Evolutionary conservation across 1,140 invertebrate genomes (phyloP).

Genomic region (Nylanderia fulva): DNA sequence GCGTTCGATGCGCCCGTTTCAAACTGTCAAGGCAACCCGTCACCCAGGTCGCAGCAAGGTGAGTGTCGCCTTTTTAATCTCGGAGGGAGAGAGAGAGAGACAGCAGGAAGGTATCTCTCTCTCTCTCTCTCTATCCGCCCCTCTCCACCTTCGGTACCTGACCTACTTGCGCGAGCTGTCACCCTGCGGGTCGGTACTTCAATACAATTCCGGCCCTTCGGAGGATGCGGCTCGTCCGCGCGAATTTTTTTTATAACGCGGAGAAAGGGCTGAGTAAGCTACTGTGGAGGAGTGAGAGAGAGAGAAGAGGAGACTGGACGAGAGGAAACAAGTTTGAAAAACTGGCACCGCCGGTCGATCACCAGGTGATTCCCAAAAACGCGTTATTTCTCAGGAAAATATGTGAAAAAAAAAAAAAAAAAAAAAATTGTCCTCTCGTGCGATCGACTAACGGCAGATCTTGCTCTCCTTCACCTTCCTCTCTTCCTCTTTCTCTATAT

Average conservation of each 20-base stretch:
- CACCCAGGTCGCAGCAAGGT: conserved; percentile 72
- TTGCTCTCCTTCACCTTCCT: conserved; percentile 58
- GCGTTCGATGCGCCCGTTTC: conserved; percentile 78
- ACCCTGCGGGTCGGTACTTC: conserved; percentile 65
- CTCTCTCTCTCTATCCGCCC: conserved; percentile 1
- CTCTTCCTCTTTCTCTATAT: not conserved
- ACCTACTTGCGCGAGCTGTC: conserved; percentile 76
- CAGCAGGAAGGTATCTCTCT: no score
- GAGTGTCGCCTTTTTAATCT: no score
- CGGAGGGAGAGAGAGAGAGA: no score
- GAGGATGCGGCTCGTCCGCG: not conserved
- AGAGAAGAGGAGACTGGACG: no score
- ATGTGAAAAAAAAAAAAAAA: no score
- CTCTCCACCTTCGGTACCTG: conserved; percentile 40
- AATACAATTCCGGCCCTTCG: conserved; percentile 38
- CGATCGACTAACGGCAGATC: conserved; percentile 73
- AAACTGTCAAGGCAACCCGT: conserved; percentile 80
- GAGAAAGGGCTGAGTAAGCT: not conserved
- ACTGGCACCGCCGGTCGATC: conserved; percentile 72
- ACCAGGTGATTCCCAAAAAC: conserved; percentile 72
- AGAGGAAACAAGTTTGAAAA: conserved; percentile 75
- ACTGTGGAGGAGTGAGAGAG: no score
- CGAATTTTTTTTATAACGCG: conserved; percentile 35
- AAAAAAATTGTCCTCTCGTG: conserved; percentile 55
- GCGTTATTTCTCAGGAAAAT: conserved; percentile 68